Conservation (phyloP, 1,140 invertebrate species). For the Camponotus vicinus region DNA sequence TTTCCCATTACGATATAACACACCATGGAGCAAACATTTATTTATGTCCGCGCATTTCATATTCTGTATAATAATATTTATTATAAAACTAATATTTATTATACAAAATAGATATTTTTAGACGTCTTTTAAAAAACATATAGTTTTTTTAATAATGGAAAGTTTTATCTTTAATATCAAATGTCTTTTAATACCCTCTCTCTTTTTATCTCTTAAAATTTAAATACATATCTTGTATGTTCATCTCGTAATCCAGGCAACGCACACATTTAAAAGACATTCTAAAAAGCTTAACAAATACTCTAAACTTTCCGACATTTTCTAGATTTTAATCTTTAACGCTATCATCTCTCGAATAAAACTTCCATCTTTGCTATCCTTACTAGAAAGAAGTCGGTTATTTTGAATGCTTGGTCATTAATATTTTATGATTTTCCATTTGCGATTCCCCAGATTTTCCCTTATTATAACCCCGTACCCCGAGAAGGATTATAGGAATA, state of each 20-base stretch:
- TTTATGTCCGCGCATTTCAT: background rate
- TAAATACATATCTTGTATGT: background rate
- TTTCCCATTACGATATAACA: slow-evolving; percentile 29
- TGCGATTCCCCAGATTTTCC: background rate
- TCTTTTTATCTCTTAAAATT: background rate
- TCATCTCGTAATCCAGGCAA: background rate
- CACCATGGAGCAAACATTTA: slow-evolving; percentile 7
- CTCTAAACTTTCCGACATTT: background rate
- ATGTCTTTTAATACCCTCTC: background rate
- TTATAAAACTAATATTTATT: too few relatives aligned
- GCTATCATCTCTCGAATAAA: background rate
- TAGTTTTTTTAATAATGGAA: background rate
- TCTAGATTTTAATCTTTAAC: background rate
- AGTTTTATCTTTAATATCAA: background rate
- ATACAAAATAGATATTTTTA: background rate
- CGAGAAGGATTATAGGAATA: slow-evolving; percentile 41
- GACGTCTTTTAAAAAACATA: background rate
- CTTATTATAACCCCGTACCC: slow-evolving; percentile 33
- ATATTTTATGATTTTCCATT: slow-evolving; percentile 2
- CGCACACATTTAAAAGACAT: background rate
- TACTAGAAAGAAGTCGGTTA: background rate
- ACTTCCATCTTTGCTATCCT: background rate
- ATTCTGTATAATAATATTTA: background rate
- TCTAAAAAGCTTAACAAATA: background rate
- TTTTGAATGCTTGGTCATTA: background rate